These are phyloP conservation scores for Pempheris klunzingeri DNA, from an alignment of 2,797 vertebrate species.

Conservation along the genomic window DNA sequence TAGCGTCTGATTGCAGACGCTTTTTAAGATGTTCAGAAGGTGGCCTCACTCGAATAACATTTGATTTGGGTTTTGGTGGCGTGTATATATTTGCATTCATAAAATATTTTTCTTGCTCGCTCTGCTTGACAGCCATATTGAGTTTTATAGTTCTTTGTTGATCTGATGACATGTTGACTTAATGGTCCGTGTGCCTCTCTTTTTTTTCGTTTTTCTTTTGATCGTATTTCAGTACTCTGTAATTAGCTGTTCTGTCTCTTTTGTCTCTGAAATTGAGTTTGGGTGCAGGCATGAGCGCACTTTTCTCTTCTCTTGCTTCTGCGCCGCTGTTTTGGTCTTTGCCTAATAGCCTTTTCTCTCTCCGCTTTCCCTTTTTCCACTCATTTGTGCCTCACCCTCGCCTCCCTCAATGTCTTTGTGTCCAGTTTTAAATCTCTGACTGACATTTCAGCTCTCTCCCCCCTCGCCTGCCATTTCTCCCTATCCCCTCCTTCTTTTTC, in stretches of 20 bases:
- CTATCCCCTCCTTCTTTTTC: constrained; percentile 9
- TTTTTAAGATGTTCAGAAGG: constrained; percentile 25
- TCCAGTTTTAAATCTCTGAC: constrained; percentile 52
- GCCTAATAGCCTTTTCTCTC: constrained; percentile 7
- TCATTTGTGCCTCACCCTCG: constrained; percentile 5
- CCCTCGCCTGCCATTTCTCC: constrained; percentile 8
- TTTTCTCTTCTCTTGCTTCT: neutral
- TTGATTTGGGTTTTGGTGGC: constrained; percentile 64
- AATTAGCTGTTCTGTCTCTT: constrained; percentile 53
- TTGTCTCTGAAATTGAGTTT: constrained; percentile 39
- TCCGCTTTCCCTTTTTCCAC: neutral
- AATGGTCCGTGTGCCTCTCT: constrained; percentile 17
- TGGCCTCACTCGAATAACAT: constrained; percentile 62
- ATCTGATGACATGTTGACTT: constrained; percentile 63
- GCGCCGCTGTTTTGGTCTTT: constrained; percentile 2
- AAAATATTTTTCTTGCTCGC: constrained; percentile 52
- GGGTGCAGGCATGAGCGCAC: constrained; percentile 12
- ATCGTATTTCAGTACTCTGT: constrained; percentile 28
- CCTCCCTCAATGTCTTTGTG: constrained; percentile 14
- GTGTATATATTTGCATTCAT: constrained; percentile 65
- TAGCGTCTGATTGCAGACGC: constrained; percentile 71
- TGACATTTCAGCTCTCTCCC: constrained; percentile 38
- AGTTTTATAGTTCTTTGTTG: constrained; percentile 41
- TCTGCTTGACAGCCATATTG: constrained; percentile 33
- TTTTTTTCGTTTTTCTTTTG: neutral